These are phyloP conservation scores for Trichonephila inaurata DNA, from an alignment of 1,140 invertebrate species.

Conservation along the genomic window DNA sequence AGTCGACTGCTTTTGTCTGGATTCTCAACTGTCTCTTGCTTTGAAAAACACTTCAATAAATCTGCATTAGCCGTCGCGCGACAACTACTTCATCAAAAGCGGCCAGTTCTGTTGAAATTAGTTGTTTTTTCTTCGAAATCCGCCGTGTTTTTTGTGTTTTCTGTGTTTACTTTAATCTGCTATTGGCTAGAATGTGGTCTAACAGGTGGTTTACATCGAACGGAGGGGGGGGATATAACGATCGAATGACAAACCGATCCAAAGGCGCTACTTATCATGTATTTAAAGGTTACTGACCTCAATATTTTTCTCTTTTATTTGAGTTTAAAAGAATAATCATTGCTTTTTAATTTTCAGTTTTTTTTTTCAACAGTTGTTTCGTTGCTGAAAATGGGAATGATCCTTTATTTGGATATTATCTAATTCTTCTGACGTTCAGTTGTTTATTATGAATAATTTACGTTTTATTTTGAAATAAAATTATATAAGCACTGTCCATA, in stretches of 20 bases:
- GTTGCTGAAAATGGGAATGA: no score
- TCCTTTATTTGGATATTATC: no score
- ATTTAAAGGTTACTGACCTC: no score
- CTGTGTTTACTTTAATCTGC: neutral
- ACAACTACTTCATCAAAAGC: neutral
- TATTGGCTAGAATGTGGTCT: neutral
- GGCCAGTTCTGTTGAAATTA: neutral
- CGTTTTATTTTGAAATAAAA: no score
- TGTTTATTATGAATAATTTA: no score
- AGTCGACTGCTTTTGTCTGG: neutral
- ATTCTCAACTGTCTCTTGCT: neutral
- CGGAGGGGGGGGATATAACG: neutral
- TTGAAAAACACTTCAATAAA: constrained; percentile 9
- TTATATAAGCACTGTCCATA: no score
- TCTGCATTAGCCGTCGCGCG: neutral
- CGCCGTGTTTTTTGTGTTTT: neutral
- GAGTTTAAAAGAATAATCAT: no score
- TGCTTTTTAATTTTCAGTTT: no score
- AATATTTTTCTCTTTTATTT: no score
- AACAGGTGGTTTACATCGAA: neutral
- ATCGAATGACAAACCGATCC: neutral
- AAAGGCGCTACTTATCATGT: neutral
- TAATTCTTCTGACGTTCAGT: no score
- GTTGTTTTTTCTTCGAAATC: constrained; percentile 11
- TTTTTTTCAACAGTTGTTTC: no score